These are phyloP conservation scores for Neofelis nebulosa DNA, from an alignment of 2,113 vertebrate species.

Conservation along the genomic window DNA sequence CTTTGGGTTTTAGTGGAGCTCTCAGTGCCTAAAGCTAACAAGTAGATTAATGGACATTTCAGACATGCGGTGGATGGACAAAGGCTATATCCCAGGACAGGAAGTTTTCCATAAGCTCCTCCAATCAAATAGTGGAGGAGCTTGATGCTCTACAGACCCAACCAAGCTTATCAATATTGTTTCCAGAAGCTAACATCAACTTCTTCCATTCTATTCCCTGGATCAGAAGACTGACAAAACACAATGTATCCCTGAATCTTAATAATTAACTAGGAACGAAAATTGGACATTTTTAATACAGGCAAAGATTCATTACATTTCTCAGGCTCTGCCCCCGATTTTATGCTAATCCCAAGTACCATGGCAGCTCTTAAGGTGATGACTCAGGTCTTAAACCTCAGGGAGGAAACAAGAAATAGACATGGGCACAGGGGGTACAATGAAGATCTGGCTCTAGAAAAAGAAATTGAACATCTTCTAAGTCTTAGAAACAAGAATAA, in stretches of 20 bases:
- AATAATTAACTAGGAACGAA: not conserved
- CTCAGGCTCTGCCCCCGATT: not conserved
- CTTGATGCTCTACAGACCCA: not conserved
- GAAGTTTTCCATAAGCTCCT: not conserved
- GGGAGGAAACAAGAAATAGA: not conserved
- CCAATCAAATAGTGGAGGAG: not conserved
- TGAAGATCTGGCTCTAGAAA: not conserved
- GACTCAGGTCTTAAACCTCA: not conserved
- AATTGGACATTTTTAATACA: not conserved
- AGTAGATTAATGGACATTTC: not conserved
- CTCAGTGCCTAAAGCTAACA: conserved; percentile 11
- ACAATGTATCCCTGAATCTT: not conserved
- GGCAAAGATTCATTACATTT: not conserved
- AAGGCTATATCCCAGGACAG: not conserved
- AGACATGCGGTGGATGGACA: not conserved
- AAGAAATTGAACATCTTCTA: not conserved
- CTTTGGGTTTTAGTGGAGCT: not conserved
- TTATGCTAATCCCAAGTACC: not conserved
- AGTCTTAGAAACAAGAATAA: not conserved
- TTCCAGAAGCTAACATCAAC: not conserved
- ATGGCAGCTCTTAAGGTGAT: not conserved
- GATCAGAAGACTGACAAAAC: not conserved
- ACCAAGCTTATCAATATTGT: not conserved
- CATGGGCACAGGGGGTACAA: not conserved
- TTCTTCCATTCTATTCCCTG: not conserved